These are phyloP conservation scores for Parauchenoglanis punctatus DNA, from an alignment of 2,797 vertebrate genomes.

Conservation along the genomic window DNA sequence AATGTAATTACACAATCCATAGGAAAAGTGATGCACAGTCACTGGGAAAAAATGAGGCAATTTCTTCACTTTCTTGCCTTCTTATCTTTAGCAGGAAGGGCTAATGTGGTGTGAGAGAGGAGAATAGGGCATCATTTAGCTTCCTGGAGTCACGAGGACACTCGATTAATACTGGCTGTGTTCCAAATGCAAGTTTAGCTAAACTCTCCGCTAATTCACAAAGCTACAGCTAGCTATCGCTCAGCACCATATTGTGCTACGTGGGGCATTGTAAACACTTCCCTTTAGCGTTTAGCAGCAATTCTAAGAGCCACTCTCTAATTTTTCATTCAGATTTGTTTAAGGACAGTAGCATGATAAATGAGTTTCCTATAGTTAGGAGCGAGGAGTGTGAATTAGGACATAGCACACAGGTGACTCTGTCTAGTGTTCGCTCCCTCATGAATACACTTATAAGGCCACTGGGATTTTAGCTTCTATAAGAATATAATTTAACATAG, in stretches of 20 bases:
- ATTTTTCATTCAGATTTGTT: conserved; percentile 1
- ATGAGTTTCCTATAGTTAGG: conserved; percentile 23
- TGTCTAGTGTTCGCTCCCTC: conserved; percentile 21
- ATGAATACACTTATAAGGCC: not conserved
- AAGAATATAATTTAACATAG: conserved; percentile 13
- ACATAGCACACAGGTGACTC: conserved; percentile 29
- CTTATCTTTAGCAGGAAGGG: not conserved
- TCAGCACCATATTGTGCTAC: no score
- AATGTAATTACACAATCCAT: conserved; percentile 71
- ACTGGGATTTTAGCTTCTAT: conserved; percentile 14
- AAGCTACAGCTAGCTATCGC: not conserved
- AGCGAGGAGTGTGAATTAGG: conserved; percentile 18
- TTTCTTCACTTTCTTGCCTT: not conserved
- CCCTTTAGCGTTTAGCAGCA: conserved; percentile 7
- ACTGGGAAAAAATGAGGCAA: not conserved
- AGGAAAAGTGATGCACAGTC: conserved; percentile 22
- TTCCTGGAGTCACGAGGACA: not conserved
- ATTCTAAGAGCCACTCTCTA: not conserved
- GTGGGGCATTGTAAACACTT: not conserved
- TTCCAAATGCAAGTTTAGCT: conserved; percentile 10
- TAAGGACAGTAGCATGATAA: not conserved
- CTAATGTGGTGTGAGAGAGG: not conserved
- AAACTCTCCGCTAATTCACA: not conserved
- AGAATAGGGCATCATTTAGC: not conserved
- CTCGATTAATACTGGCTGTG: not conserved